phyloP scores from a whole-genome alignment of 2,888 invertebrate species.

The Callimorpha dominula region DNA sequence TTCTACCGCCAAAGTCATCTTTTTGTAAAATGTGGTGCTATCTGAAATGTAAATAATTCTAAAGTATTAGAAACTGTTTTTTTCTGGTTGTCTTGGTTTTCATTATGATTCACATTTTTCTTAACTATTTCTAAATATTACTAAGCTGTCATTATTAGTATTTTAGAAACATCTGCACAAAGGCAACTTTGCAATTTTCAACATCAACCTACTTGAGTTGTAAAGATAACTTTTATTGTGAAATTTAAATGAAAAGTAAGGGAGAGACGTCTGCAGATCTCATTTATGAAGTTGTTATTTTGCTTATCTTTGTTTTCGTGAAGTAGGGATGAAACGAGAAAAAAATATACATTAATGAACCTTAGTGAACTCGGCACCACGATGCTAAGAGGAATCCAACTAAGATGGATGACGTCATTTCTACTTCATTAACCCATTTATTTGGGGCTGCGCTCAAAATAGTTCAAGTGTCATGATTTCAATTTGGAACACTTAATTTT shows the following conservation, averaged over 20 bases:
- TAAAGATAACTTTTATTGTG: conserved; percentile 2
- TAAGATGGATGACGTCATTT: conserved; percentile 75
- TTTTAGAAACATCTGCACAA: neutral
- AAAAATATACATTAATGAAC: conserved; percentile 76
- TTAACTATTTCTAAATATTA: conserved; percentile 16
- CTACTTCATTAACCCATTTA: conserved; percentile 83
- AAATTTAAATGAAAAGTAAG: conserved; percentile 46
- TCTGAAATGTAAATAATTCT: too few relatives aligned
- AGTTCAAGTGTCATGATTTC: conserved; percentile 59
- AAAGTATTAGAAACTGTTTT: too few relatives aligned
- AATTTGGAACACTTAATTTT: neutral
- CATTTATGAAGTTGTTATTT: conserved; percentile 57
- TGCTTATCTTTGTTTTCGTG: conserved; percentile 61
- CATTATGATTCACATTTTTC: too few relatives aligned
- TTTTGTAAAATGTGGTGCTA: too few relatives aligned
- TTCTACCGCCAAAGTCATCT: too few relatives aligned
- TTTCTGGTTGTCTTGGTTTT: too few relatives aligned
- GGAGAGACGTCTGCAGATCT: conserved; percentile 46
- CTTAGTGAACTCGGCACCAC: conserved; percentile 71
- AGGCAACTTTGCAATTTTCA: neutral
- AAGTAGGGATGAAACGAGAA: conserved; percentile 56
- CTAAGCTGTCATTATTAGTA: conserved; percentile 24
- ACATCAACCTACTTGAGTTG: neutral
- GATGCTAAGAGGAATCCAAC: conserved; percentile 78
- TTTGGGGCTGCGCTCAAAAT: conserved; percentile 71